phyloP scores from a whole-genome alignment of 2,113 vertebrate species.

The Zootoca vivipara region DNA sequence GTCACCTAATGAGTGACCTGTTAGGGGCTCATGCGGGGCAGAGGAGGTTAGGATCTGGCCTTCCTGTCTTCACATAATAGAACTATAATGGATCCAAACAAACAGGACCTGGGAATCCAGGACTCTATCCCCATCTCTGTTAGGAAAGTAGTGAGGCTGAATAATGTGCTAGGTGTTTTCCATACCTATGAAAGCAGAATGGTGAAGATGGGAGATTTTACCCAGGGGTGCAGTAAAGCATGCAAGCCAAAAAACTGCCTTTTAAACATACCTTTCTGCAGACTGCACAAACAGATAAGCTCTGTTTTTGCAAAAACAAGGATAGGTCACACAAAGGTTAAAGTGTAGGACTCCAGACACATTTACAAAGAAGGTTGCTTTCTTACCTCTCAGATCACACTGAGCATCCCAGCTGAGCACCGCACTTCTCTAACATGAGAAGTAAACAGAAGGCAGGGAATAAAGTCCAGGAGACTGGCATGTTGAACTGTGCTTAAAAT shows the following conservation, averaged over 20 bases:
- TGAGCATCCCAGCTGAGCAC: background rate
- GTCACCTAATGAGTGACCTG: too few relatives aligned
- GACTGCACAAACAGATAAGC: background rate
- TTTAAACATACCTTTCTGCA: background rate
- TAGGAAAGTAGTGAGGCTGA: background rate
- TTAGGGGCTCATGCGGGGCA: too few relatives aligned
- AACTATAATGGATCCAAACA: background rate
- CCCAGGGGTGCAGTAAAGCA: too few relatives aligned
- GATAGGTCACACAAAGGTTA: background rate
- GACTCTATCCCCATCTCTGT: background rate
- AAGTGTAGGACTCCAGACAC: background rate
- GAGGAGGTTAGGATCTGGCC: too few relatives aligned
- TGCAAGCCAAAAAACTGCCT: background rate
- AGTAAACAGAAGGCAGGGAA: background rate
- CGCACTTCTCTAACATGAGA: background rate
- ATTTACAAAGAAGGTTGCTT: background rate
- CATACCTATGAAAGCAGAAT: background rate
- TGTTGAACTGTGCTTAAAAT: background rate
- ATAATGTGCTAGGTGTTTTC: background rate
- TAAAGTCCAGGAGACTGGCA: background rate
- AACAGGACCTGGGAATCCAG: background rate
- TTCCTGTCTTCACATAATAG: too few relatives aligned
- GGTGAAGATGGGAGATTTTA: background rate
- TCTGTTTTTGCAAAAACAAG: background rate
- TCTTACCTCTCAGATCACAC: slow-evolving; percentile 18